phyloP scores from a whole-genome alignment of 2,797 vertebrate species.

The Champsocephalus gunnari region DNA sequence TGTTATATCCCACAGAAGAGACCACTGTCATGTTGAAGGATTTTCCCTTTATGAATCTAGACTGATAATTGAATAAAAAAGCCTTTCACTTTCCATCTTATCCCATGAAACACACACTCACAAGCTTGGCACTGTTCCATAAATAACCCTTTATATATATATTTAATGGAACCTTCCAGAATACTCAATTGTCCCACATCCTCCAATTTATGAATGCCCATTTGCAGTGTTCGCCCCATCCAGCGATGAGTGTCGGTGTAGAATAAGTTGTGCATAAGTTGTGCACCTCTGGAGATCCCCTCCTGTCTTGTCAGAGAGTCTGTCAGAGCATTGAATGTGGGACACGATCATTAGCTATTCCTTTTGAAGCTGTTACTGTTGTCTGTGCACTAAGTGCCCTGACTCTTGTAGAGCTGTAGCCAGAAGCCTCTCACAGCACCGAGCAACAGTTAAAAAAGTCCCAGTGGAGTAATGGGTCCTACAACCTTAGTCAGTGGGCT shows the following conservation, averaged over 20 bases:
- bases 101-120: constrained; percentile 42
- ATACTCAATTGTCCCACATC: constrained; percentile 45
- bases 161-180: constrained; percentile 59
- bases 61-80: constrained; percentile 56
- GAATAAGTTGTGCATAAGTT: constrained; percentile 21
- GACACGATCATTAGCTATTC: constrained; percentile 72
- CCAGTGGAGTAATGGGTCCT: constrained; percentile 43
- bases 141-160: constrained; percentile 65
- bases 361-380: constrained; percentile 71
- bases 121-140: constrained; percentile 33
- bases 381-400: constrained; percentile 60
- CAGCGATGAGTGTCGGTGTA: constrained; percentile 37
- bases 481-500: constrained; percentile 36
- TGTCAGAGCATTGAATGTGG: constrained; percentile 62
- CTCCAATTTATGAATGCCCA: constrained; percentile 60
- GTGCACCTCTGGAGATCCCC: constrained; percentile 36
- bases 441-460: constrained; percentile 65
- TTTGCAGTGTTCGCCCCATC: constrained; percentile 39
- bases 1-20: constrained; percentile 20
- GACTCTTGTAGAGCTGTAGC: constrained; percentile 48
- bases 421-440: constrained; percentile 47
- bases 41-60: constrained; percentile 58
- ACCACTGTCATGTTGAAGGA: constrained; percentile 30
- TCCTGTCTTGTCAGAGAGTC: constrained; percentile 51
- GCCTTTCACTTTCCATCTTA: constrained; percentile 52